Conservation (phyloP, 2,113 vertebrate species). For the Indicator indicator region DNA sequence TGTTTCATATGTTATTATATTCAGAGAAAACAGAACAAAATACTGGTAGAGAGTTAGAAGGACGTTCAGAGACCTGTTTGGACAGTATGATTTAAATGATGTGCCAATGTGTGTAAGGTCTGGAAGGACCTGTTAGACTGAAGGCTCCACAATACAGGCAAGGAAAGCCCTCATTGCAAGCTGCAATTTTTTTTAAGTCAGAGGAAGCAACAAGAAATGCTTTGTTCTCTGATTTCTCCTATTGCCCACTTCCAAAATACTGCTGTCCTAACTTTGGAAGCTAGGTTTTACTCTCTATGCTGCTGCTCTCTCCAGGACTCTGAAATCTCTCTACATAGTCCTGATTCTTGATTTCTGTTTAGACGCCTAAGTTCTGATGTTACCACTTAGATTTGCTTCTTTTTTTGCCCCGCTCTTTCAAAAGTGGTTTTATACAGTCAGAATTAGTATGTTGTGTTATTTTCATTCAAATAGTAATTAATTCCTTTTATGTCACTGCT, state of each 20-base stretch:
- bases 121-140: not conserved
- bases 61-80: not conserved
- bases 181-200: not conserved
- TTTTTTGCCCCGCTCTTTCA: not conserved
- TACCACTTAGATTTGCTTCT: not conserved
- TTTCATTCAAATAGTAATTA: not conserved
- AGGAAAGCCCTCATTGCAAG: not conserved
- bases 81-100: not conserved
- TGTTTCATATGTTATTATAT: not conserved
- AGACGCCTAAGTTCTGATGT: not conserved
- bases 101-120: accelerated
- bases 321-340: not conserved
- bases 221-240: not conserved
- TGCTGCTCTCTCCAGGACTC: not conserved
- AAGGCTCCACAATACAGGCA: not conserved
- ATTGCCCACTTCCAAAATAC: not conserved
- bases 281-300: not conserved
- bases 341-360: not conserved
- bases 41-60: not conserved
- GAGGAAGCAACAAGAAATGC: not conserved
- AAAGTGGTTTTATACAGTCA: not conserved
- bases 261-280: not conserved
- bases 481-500: slow-evolving; percentile 18
- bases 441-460: not conserved
- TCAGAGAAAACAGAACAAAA: not conserved